phyloP scores from a whole-genome alignment of 2,797 vertebrate genomes.

The Thaleichthys pacificus region DNA sequence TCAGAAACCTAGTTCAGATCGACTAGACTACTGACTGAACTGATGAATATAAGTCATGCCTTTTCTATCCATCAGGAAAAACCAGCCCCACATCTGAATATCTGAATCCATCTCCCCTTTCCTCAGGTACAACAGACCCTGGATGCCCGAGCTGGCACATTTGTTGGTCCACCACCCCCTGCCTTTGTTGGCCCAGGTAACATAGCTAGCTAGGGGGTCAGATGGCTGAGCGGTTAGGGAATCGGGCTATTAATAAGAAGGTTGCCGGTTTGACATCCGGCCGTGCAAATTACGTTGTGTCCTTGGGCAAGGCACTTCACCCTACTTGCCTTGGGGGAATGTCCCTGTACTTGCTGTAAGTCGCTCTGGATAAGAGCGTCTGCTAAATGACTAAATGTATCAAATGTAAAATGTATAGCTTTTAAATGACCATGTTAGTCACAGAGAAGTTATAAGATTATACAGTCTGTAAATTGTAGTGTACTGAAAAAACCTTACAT shows the following conservation, averaged over 20 bases:
- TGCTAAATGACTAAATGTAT: too few relatives aligned
- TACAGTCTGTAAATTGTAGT: not conserved
- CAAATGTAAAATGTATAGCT: too few relatives aligned
- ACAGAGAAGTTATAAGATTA: not conserved
- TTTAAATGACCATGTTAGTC: not conserved
- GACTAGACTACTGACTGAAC: not conserved
- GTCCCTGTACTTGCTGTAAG: too few relatives aligned
- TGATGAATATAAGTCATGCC: not conserved
- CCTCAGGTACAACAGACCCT: slow-evolving; percentile 88
- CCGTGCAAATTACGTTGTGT: too few relatives aligned
- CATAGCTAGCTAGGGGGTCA: too few relatives aligned
- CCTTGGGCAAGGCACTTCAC: too few relatives aligned
- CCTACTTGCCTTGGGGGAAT: too few relatives aligned
- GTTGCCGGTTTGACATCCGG: too few relatives aligned
- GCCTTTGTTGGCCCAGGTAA: slow-evolving; percentile 83
- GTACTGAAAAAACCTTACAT: not conserved
- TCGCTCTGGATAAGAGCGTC: too few relatives aligned
- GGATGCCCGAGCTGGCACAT: slow-evolving; percentile 86
- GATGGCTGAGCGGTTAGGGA: too few relatives aligned
- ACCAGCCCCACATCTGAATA: not conserved
- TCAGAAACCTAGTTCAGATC: not conserved
- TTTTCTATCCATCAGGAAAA: not conserved
- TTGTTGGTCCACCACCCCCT: slow-evolving; percentile 80
- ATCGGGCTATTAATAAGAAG: too few relatives aligned
- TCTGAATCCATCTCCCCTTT: not conserved